Evolutionary conservation across 1,140 invertebrate species (phyloP).

Genomic region (Yoshiicerus persimilis): DNA sequence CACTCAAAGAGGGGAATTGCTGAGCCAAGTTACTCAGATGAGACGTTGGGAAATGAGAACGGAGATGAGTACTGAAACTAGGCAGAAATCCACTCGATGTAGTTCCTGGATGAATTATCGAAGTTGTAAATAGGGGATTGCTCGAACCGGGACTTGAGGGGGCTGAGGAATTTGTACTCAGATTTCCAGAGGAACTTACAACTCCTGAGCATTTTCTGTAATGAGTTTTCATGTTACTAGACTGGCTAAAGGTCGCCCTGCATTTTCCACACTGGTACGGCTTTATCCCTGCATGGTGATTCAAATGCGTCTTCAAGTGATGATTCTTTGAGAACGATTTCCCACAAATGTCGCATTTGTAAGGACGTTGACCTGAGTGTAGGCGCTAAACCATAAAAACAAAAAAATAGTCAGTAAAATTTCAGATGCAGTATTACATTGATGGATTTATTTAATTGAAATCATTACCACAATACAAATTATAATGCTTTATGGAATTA

Average conservation of each 20-base stretch:
- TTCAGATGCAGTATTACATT: no score
- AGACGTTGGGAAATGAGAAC: background rate
- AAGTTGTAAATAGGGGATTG: background rate
- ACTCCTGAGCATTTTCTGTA: conserved; percentile 66
- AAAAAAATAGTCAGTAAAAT: no score
- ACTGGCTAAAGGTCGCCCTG: conserved; percentile 71
- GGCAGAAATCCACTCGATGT: background rate
- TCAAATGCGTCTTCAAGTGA: conserved; percentile 58
- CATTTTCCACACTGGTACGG: conserved; percentile 74
- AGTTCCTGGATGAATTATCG: background rate
- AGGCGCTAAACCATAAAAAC: conserved; percentile 33
- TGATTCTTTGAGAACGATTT: conserved; percentile 60
- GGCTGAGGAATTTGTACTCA: conserved; percentile 1
- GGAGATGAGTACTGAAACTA: background rate
- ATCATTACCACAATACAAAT: background rate
- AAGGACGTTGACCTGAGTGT: conserved; percentile 60
- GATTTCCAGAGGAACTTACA: background rate
- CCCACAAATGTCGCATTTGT: conserved; percentile 58
- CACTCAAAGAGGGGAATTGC: background rate
- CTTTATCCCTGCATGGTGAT: conserved; percentile 65
- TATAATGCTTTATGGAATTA: no score
- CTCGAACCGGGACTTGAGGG: background rate
- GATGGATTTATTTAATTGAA: no score
- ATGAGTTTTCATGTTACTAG: conserved; percentile 77
- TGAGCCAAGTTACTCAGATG: background rate